A percentile compares a stretch with the other conserved stretches of the same genome.
Evolutionary conservation across 2,113 vertebrate species (phyloP).

Genomic region (Cyanistes caeruleus): DNA sequence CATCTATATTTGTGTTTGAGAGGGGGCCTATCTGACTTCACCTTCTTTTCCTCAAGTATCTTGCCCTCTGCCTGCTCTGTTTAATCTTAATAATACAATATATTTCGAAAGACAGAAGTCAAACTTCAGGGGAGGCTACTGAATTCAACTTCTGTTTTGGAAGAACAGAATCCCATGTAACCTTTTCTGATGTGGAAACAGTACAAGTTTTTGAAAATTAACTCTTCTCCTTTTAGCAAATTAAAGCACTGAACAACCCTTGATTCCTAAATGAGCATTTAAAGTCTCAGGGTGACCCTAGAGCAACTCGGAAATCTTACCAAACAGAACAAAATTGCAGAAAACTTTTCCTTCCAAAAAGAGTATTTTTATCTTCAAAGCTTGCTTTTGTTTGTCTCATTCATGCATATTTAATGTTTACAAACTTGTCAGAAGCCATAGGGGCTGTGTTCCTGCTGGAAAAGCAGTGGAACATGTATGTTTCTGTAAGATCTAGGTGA

Average conservation of each 20-base stretch:
- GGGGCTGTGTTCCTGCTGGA: neutral
- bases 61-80: neutral
- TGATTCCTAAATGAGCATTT: neutral
- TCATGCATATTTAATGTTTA: neutral
- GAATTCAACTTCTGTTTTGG: neutral
- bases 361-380: neutral
- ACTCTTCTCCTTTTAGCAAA: neutral
- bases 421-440: fast-evolving
- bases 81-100: neutral
- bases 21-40: neutral
- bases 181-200: neutral
- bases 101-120: neutral
- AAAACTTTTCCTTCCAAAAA: neutral
- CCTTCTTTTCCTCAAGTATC: neutral
- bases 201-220: neutral
- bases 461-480: neutral
- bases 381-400: neutral
- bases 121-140: neutral
- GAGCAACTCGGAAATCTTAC: neutral
- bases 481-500: neutral
- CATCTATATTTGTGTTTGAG: neutral
- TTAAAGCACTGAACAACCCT: neutral
- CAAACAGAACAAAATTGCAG: neutral
- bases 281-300: neutral
- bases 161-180: neutral